phyloP scores from a whole-genome alignment of 2,113 vertebrate species.

The Nestor notabilis region DNA sequence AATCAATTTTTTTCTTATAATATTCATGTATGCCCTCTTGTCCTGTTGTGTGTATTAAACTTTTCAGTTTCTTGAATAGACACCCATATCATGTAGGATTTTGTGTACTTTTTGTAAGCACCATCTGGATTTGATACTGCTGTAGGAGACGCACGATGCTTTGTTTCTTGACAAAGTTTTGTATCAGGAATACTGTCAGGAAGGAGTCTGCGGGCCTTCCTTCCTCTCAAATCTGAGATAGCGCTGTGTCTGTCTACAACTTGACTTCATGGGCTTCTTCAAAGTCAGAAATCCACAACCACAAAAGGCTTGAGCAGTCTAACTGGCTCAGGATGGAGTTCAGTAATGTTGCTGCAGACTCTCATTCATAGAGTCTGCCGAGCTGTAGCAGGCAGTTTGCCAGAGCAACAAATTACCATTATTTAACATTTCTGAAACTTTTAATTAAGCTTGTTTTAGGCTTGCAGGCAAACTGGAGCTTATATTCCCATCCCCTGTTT shows the following conservation, averaged over 20 bases:
- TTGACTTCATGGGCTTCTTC: conserved; percentile 14
- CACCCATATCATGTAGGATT: conserved; percentile 63
- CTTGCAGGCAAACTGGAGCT: conserved; percentile 30
- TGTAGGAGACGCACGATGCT: conserved; percentile 34
- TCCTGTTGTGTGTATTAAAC: conserved; percentile 68
- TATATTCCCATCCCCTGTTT: background rate
- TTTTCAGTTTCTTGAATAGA: conserved; percentile 64
- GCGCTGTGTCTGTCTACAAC: background rate
- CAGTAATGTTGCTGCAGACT: background rate
- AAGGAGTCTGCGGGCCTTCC: background rate
- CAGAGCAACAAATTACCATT: conserved; percentile 56
- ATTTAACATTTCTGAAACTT: conserved; percentile 64
- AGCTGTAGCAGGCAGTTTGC: conserved; percentile 12
- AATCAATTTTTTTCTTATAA: conserved; percentile 59
- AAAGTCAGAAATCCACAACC: background rate
- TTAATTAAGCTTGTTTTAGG: conserved; percentile 63
- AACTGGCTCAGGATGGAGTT: background rate
- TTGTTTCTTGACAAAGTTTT: conserved; percentile 35
- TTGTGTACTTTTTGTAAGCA: conserved; percentile 40
- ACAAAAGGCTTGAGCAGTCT: background rate
- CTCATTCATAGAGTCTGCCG: background rate
- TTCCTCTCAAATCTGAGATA: conserved; percentile 50
- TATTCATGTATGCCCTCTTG: conserved; percentile 70
- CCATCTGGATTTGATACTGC: conserved; percentile 69
- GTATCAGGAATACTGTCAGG: conserved; percentile 9